Evolutionary conservation across 2,888 invertebrate genomes (phyloP).

Genomic region (Ormyrus rosae): DNA sequence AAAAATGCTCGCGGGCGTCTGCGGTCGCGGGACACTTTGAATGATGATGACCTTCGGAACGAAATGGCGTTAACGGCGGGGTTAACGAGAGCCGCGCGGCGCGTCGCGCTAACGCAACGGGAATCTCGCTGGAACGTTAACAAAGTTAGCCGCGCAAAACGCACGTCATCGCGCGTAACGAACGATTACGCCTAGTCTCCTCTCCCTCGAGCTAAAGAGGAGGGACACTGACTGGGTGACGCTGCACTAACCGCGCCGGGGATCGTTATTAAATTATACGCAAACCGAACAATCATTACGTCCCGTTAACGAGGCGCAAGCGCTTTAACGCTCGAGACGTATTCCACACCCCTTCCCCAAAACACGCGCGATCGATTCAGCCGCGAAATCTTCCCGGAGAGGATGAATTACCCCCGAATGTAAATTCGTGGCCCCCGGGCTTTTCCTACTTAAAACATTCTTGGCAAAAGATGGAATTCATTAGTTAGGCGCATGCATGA

Average conservation of each 20-base stretch:
- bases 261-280: conserved; percentile 75
- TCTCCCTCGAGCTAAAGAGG: background rate
- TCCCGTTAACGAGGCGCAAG: conserved; percentile 69
- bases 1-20: conserved; percentile 15
- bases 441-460: too few relatives aligned
- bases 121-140: conserved; percentile 71
- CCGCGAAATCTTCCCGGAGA: background rate
- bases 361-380: too few relatives aligned
- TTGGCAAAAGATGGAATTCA: too few relatives aligned
- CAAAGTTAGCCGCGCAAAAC: conserved; percentile 71
- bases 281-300: conserved; percentile 73
- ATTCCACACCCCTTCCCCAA: background rate
- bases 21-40: conserved; percentile 47
- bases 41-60: conserved; percentile 53
- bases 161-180: conserved; percentile 75
- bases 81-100: conserved; percentile 38
- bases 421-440: too few relatives aligned
- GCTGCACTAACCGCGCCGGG: conserved; percentile 69
- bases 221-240: conserved; percentile 64
- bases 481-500: too few relatives aligned
- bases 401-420: too few relatives aligned
- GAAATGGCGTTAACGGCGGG: conserved; percentile 34
- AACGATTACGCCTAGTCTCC: conserved; percentile 71
- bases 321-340: conserved; percentile 61
- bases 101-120: conserved; percentile 63